Evolutionary conservation across 2,113 vertebrate species (phyloP), one percentile per base, ranked within the genome.

Genomic region (Mellivora capensis): DNA sequence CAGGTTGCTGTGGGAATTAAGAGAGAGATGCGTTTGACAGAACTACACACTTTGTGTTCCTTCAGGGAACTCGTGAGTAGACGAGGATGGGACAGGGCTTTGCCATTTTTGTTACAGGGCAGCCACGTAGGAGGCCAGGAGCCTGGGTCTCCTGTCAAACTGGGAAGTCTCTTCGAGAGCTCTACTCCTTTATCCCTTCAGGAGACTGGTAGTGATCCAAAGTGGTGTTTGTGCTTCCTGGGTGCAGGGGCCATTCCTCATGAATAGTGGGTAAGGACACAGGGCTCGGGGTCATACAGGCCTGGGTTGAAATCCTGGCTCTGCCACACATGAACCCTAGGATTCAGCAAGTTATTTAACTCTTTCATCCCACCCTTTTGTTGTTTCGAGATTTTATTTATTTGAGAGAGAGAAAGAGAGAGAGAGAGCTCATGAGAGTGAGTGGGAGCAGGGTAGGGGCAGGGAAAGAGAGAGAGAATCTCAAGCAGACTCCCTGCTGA

Each of bases 1-100:
- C 31, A 42, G 77, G 57, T 69, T 69, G 42, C 62, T 67, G 61
- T 76, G 61, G 91, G 62, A 74, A 84, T 90, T 93, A 81, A 90
- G 87, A 44, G 54, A 98, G 76, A 59, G 81, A 34, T 27, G n/a
- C 29, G 0, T 84, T 84, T 80, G 67, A 80, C 67, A 89, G 72
- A n/a, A 7, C 34, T 9, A 3, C 13, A 1, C 15, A 49, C 61
- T 21, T 2, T 90, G 25, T 34, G 6, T 64, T 95, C 94, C 74
- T 42, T 44, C n/a, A 61, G 0, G 80, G 34, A 23, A 39, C 17
- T 20, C 42, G 71, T 37, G 42, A 74, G 17, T 44, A 61, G 42
- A 12, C 15, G n/a, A 23, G 9, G 72, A 20, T 85, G 59, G 62
- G 79, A 52, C 15, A 31, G 83, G 4, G n/a, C 57, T 67, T 64